Conservation (phyloP, 2,113 vertebrate genomes). For the Catharus bicknelli region DNA sequence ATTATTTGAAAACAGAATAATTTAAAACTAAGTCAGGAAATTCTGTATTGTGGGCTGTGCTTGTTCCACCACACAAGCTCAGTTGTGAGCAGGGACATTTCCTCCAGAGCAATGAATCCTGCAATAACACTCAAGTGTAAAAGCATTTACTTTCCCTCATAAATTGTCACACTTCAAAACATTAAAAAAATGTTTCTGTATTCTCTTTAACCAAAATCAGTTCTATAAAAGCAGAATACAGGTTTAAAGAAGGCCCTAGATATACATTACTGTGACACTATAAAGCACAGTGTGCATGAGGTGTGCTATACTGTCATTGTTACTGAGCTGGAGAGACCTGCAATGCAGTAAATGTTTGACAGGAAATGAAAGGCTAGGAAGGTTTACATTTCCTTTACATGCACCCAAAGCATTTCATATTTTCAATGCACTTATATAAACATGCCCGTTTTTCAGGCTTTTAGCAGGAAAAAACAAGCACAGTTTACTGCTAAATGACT, state of each 20-base stretch:
- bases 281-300: neutral
- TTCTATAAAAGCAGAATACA: conserved; percentile 48
- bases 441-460: conserved; percentile 58
- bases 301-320: neutral
- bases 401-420: conserved; percentile 54
- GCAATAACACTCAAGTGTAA: neutral
- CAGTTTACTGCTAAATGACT: conserved; percentile 59
- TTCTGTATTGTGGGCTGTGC: neutral
- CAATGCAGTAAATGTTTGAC: conserved; percentile 57
- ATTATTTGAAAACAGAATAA: neutral
- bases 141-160: neutral
- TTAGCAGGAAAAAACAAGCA: conserved; percentile 11
- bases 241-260: conserved; percentile 50
- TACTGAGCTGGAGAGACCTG: conserved; percentile 36
- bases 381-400: conserved; percentile 41
- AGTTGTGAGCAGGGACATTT: neutral
- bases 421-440: conserved; percentile 63
- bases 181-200: conserved; percentile 6
- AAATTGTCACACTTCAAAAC: conserved; percentile 38
- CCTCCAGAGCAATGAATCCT: neutral
- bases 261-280: neutral
- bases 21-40: neutral
- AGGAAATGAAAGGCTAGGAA: conserved; percentile 22
- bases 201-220: conserved; percentile 50
- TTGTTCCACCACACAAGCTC: neutral